Base-by-base conservation (phyloP, 2,888 invertebrate species). In the Polymixis lichenea region DNA sequence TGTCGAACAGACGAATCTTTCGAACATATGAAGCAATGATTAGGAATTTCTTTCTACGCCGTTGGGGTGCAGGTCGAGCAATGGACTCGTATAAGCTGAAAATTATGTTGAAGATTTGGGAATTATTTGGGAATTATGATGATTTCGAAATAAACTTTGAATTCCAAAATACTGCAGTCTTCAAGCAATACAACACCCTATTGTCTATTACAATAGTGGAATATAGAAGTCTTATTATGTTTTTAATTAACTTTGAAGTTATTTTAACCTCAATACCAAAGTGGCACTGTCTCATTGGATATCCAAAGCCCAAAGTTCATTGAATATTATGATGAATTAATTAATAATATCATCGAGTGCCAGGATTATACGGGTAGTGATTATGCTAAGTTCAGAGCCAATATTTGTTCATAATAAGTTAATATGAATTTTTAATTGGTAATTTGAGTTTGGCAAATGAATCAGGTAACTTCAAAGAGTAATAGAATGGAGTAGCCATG, bases 301-400 rank as follows among this genome's bases (percentile, higher is more conserved):
- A 72, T 60, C 55, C 32, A n/a, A 68, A 60, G 32, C 56, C 49
- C 84, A 28, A 49, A 79, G 67, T 72, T 84, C 53, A 79, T 83
- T 83, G 79, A 80, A 78, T 80, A 70, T 80, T 84, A 68, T 80
- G 67, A 79, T 84, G 67, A 80, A 80, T 84, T 79, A 80, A 80
- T 80, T 84, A 84, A 84, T 79, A 84, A 79, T 72, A 70, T 84
- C 43, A 84, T 66, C 25, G 55, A 66, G 55, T 66, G 71, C 69
- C 58, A 43, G 79, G 78, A 83, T 80, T 83, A 80, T 65, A 53
- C 46, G 62, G 56, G 25, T 46, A 49, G 62, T 72, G 71, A 64
- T 72, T 79, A 80, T 84, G 70, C 72, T 68, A 72, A 80, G 15
- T 60, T 78, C 55, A 43, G 32, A 72, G 25, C 22, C 60, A 80